These are phyloP conservation scores for Muntiacus muntjak DNA, from an alignment of 2,113 vertebrate genomes.

Conservation along the genomic window DNA sequence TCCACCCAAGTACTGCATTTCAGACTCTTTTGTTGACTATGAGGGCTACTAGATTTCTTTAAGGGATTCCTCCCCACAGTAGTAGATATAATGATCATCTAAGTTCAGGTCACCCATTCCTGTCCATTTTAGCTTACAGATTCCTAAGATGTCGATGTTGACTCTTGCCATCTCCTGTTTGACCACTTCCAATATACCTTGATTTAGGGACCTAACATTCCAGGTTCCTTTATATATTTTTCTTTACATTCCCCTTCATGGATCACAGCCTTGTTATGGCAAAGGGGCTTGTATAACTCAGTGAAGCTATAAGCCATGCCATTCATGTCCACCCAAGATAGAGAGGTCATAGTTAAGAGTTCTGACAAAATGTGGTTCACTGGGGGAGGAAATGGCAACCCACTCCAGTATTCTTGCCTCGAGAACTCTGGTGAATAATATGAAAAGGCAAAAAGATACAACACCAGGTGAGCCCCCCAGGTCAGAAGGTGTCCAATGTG, in stretches of 20 bases:
- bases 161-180: not conserved
- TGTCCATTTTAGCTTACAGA: not conserved
- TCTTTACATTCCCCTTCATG: not conserved
- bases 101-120: not conserved
- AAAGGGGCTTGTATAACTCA: not conserved
- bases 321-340: not conserved
- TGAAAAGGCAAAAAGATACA: not conserved
- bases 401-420: not conserved
- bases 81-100: not conserved
- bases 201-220: not conserved
- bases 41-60: not conserved
- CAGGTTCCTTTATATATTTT: not conserved
- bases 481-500: not conserved
- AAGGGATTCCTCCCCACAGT: not conserved
- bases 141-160: not conserved
- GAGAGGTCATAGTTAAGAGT: not conserved
- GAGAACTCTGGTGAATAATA: not conserved
- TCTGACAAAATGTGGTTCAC: not conserved
- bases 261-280: not conserved
- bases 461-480: not conserved
- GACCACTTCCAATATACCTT: not conserved
- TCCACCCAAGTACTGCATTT: not conserved
- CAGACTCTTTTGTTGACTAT: not conserved
- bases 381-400: not conserved
- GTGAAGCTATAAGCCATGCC: not conserved